Conservation (phyloP, 2,797 vertebrate genomes). For the Oryzias dopingdopingensis region DNA sequence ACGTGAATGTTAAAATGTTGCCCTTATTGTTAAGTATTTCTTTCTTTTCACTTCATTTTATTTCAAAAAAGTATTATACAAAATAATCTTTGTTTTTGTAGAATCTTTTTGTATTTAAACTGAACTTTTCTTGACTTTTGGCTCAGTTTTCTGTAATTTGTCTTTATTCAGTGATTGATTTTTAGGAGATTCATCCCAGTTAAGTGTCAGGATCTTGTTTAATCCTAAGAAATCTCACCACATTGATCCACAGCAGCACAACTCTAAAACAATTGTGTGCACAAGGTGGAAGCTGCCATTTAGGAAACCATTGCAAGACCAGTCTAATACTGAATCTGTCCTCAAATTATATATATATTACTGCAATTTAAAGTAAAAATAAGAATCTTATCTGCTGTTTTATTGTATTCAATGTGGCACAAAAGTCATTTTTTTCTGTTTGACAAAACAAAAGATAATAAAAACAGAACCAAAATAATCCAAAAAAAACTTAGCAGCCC, state of each 20-base stretch:
- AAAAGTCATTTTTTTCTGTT: neutral
- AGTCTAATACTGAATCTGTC: too few species aligned
- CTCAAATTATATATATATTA: too few species aligned
- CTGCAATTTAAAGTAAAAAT: neutral
- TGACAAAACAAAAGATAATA: neutral
- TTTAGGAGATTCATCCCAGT: too few species aligned
- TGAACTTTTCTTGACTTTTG: slow-evolving; percentile 1
- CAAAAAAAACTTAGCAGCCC: neutral
- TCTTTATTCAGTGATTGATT: too few species aligned
- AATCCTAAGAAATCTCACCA: too few species aligned
- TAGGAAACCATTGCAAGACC: too few species aligned
- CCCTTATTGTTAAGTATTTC: slow-evolving; percentile 5
- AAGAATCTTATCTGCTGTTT: neutral
- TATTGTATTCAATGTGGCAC: neutral
- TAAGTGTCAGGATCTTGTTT: too few species aligned
- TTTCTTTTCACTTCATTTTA: neutral
- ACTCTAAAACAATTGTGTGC: too few species aligned
- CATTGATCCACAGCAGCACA: too few species aligned
- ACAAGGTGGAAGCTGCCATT: too few species aligned
- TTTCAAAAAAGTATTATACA: slow-evolving; percentile 25
- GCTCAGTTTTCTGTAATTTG: slow-evolving; percentile 7
- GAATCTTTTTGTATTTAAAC: slow-evolving; percentile 26
- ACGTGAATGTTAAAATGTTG: slow-evolving; percentile 8
- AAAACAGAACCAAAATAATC: neutral
- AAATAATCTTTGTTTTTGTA: slow-evolving; percentile 4